These are phyloP conservation scores for Chondrosia reniformis DNA, from an alignment of 37 sponge, comb jelly and placozoan species.

Conservation along the genomic window DNA sequence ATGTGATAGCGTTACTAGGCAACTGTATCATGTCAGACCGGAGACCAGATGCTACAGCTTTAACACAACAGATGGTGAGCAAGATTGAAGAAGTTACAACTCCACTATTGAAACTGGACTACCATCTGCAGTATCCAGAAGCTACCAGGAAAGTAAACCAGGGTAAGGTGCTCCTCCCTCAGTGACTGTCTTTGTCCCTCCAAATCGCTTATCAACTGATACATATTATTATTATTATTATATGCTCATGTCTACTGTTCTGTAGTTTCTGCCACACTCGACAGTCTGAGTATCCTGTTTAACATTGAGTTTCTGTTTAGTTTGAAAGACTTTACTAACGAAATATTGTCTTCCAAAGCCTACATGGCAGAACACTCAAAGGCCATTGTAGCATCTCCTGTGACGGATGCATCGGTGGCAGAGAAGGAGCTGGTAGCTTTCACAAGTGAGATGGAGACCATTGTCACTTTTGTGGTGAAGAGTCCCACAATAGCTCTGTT, in stretches of 20 bases:
- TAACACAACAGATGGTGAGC: background rate
- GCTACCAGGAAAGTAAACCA: too few species aligned
- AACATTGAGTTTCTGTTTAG: constrained; percentile 38
- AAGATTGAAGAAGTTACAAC: background rate
- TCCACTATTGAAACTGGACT: background rate
- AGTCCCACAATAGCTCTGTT: constrained; percentile 47
- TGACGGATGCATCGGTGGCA: too few species aligned
- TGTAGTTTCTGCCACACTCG: constrained; percentile 27
- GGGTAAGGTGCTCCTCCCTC: too few species aligned
- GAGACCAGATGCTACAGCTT: background rate
- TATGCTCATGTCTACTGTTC: too few species aligned
- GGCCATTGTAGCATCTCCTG: background rate
- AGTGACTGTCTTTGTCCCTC: too few species aligned
- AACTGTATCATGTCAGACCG: constrained; percentile 1
- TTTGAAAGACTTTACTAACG: constrained; percentile 31
- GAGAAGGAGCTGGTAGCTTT: too few species aligned
- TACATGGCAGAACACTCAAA: background rate
- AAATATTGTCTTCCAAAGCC: background rate
- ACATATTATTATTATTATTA: too few species aligned
- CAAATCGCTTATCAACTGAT: too few species aligned
- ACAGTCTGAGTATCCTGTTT: constrained; percentile 34
- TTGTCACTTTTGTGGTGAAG: background rate
- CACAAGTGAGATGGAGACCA: too few species aligned
- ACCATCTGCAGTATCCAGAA: too few species aligned
- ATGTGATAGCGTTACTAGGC: background rate